Conservation (phyloP, 1,140 invertebrate genomes). For the Drosophila pruinosa region DNA sequence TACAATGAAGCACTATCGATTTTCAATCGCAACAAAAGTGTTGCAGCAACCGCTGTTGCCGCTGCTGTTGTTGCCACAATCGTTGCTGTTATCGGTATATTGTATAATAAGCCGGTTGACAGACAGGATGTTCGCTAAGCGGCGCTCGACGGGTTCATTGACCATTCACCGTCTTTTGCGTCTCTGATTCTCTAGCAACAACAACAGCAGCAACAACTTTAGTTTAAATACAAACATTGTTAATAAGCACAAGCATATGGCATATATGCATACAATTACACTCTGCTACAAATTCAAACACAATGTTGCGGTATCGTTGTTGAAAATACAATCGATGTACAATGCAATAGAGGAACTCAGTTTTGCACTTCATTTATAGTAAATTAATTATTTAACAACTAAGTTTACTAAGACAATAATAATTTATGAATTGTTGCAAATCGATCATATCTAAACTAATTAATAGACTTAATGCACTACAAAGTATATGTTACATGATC, state of each 20-base stretch:
- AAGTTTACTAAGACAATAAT: too few relatives aligned
- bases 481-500: too few relatives aligned
- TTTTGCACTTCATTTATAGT: too few relatives aligned
- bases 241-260: neutral
- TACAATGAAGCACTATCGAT: constrained; percentile 43
- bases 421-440: too few relatives aligned
- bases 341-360: too few relatives aligned
- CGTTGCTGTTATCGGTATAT: constrained; percentile 21
- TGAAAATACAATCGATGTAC: too few relatives aligned
- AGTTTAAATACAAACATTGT: constrained; percentile 28
- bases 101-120: constrained; percentile 67
- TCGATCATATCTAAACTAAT: too few relatives aligned
- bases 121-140: constrained; percentile 69
- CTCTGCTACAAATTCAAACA: constrained; percentile 8
- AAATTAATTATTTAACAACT: too few relatives aligned
- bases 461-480: too few relatives aligned
- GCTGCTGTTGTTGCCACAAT: neutral
- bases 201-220: neutral
- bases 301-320: too few relatives aligned
- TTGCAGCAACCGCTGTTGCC: constrained; percentile 12
- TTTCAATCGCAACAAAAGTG: constrained; percentile 47
- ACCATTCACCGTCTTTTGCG: neutral
- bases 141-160: constrained; percentile 21
- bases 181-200: constrained; percentile 13
- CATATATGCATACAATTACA: constrained; percentile 17